Conservation (phyloP, 1,140 invertebrate species). For the Hormaphis cornu region DNA sequence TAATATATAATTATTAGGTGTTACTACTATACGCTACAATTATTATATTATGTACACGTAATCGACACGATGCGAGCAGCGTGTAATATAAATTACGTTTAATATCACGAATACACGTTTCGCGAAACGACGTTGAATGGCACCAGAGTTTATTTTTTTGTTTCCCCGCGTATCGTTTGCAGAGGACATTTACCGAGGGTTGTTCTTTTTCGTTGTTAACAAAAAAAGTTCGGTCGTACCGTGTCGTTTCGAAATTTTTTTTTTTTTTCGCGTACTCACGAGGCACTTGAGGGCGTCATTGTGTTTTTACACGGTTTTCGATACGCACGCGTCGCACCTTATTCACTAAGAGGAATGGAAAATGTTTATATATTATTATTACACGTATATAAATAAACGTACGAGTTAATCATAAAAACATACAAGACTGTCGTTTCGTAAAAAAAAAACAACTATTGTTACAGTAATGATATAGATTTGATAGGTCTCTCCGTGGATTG, state of each 20-base stretch:
- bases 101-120: no score
- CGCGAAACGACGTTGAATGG: constrained; percentile 21
- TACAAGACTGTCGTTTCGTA: constrained; percentile 20
- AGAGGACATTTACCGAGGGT: background rate
- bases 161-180: background rate
- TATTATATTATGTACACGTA: constrained; percentile 22
- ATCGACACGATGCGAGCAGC: constrained; percentile 12
- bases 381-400: constrained; percentile 1
- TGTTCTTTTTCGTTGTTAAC: background rate
- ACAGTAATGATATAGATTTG: constrained; percentile 8
- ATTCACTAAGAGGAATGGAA: constrained; percentile 26
- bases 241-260: no score
- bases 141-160: background rate
- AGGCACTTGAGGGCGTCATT: no score
- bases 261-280: no score
- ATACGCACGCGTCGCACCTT: no score
- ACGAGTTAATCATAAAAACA: constrained; percentile 24
- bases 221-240: no score
- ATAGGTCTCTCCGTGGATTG: constrained; percentile 31
- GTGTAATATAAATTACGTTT: constrained; percentile 19
- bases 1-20: no score
- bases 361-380: constrained; percentile 28
- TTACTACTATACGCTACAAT: background rate
- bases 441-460: constrained; percentile 1
- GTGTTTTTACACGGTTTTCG: background rate